Percentiles rank a stretch among this genome's conserved stretches.
Conservation (phyloP, 2,113 vertebrate species). For the Serinus canaria region DNA sequence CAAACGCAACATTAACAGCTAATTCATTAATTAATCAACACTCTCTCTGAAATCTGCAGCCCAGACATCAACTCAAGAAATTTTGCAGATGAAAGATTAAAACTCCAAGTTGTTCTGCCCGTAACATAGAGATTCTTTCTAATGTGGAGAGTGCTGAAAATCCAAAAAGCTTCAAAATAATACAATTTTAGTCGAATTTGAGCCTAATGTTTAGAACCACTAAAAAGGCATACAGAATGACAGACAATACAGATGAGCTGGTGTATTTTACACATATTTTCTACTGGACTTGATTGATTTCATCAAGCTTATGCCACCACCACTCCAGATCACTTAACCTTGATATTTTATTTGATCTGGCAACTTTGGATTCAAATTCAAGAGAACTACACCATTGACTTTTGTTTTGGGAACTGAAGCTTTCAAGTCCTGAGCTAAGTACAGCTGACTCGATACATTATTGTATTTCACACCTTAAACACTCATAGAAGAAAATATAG, state of each 20-base stretch:
- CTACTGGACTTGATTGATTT: neutral
- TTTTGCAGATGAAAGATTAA: neutral
- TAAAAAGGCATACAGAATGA: neutral
- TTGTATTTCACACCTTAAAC: neutral
- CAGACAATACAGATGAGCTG: neutral
- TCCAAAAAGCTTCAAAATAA: neutral
- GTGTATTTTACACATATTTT: neutral
- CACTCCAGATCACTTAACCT: neutral
- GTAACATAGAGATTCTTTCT: neutral
- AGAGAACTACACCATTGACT: neutral
- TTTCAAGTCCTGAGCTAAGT: neutral
- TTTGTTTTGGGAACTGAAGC: neutral
- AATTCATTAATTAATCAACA: neutral
- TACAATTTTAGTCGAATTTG: neutral
- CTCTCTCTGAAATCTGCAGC: accelerated
- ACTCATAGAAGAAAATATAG: neutral
- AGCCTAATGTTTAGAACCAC: neutral
- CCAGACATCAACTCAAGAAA: neutral
- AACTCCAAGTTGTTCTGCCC: neutral
- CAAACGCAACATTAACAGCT: neutral
- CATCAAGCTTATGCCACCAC: neutral
- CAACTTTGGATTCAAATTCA: neutral
- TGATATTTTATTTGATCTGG: neutral
- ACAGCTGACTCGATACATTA: neutral
- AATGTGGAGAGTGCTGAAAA: neutral